Evolutionary conservation across 2,888 invertebrate species (phyloP), one percentile per base, ranked within the genome.

Genomic region (Zhengitettix transpicula): DNA sequence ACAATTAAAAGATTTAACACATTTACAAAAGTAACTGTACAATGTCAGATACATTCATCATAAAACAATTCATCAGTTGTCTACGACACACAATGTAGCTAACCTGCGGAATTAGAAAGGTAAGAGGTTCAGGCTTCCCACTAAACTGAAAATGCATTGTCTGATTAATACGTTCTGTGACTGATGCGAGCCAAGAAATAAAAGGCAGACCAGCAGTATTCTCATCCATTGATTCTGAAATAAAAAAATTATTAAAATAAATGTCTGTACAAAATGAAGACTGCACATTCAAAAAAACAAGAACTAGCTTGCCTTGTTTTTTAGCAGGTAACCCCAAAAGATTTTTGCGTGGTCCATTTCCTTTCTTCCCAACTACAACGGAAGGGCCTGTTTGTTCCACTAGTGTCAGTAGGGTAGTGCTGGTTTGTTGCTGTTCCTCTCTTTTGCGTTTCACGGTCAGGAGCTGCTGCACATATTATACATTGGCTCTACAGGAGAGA

Each of bases 161-260:
- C 65, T 82, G 82, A 72, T 89, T 89, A 58, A 89, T 83, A 40
- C 83, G 75, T 69, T 89, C 89, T 11, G 87, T 87, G 14, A 87
- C 82, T 67, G 85, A 83, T 1, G 83, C 81, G 54, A 89, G 73
- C 89, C 89, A 89, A 56, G 81, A 78, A 11, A 80, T 73, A 70
- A 87, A 89, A 10, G 72, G 70, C 63, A 80, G 70, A 56, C 69
- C 72, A 1, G 72, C 68, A 42, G 65, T 70, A 9, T 67, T 61
- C 58, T 73, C 74, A 52, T 74, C 71, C 14, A 71, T 62, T 52
- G 61, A 61, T 9, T 65, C 66, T 63, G 51, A 47, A 40, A 47
- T 16, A 54, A 15, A 54, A 44, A 55, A 60, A 47, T 55, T 42
- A n/a, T 16, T 54, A 58, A n/a, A n/a, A 51, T 12, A 28, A 52